Percentiles rank a stretch among this genome's conserved stretches.
Evolutionary conservation across 2,797 vertebrate genomes (phyloP).

Genomic region (Sciurus vulgaris): DNA sequence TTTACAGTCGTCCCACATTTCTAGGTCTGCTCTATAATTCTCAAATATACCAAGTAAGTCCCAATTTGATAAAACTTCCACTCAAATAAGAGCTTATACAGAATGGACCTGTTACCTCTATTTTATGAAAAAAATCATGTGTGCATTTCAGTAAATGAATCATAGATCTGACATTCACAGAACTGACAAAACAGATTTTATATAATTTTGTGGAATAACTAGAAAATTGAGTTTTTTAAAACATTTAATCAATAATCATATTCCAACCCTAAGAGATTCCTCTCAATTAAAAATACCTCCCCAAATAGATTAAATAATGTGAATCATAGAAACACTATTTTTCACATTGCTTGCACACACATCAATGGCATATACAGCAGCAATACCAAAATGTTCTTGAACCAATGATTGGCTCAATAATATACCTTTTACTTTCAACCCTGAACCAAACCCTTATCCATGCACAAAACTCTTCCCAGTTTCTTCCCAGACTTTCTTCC

Average conservation of each 20-base stretch:
- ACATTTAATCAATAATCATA: slow-evolving; percentile 3
- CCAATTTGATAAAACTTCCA: slow-evolving; percentile 1
- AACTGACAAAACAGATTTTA: neutral
- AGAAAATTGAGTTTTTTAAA: slow-evolving; percentile 53
- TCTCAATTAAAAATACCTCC: slow-evolving; percentile 34
- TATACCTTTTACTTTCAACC: neutral
- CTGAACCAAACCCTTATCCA: neutral
- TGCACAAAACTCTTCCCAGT: neutral
- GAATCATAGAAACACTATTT: neutral
- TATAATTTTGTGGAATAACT: neutral
- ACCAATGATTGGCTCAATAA: neutral
- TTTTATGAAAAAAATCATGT: slow-evolving; percentile 27
- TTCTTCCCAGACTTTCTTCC: neutral
- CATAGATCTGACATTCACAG: slow-evolving; percentile 1
- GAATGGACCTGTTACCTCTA: neutral
- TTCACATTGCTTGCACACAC: neutral
- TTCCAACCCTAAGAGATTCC: neutral
- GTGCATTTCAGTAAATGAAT: slow-evolving; percentile 51
- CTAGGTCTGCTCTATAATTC: neutral
- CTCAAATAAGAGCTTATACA: neutral
- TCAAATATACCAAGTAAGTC: slow-evolving; percentile 25
- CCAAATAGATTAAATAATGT: slow-evolving; percentile 19
- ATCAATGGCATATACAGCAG: neutral
- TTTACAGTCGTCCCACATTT: slow-evolving; percentile 40
- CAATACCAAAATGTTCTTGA: slow-evolving; percentile 37